Evolutionary conservation across 2,888 invertebrate genomes (phyloP), one percentile per base, ranked within the genome.

Genomic region (Rhamphomyia laevipes): DNA sequence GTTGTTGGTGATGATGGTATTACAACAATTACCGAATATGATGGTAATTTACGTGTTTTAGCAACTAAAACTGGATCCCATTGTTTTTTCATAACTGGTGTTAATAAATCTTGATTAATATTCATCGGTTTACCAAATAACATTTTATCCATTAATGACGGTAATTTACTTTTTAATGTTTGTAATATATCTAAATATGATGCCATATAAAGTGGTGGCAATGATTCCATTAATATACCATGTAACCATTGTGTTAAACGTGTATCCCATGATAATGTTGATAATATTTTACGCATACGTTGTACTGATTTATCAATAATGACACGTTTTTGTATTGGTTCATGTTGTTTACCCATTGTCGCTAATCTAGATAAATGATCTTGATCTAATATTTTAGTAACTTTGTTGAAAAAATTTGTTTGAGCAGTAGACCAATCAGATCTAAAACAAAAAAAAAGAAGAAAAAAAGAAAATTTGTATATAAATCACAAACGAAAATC

Each of bases 141-240:
- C 77, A 87, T 82, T 67, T 81, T 81, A 55, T 88, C 87, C 7
- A 86, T 75, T 23, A 87, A 72, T 16, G 74, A 73, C 0, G 88
- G 87, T 50, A 85, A 68, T 72, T 86, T 82, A 12, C 75, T 68
- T 63, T 79, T 78, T 16, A 84, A 62, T 1, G 80, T 83, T 73
- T 87, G 87, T 55, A 89, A 66, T 45, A 86, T 81, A 60, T 89
- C 87, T 16, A 88, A 71, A 66, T 89, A 89, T 9, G 80, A 78
- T 1, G 80, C 77, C 56, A 88, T 73, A 62, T 84, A 82, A 6
- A 75, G 73, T 16, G 75, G 73, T 45, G 77, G 80, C 43, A 87
- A 67, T 59, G 78, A 72, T 53, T 87, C 85, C 56, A 86, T 74
- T 9, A 89, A 64, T 11, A 83, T 64, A 40, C 75, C 71, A 65